These are phyloP conservation scores for Gymnocephalus cernua DNA, from an alignment of 2,113 vertebrate species.

Conservation along the genomic window DNA sequence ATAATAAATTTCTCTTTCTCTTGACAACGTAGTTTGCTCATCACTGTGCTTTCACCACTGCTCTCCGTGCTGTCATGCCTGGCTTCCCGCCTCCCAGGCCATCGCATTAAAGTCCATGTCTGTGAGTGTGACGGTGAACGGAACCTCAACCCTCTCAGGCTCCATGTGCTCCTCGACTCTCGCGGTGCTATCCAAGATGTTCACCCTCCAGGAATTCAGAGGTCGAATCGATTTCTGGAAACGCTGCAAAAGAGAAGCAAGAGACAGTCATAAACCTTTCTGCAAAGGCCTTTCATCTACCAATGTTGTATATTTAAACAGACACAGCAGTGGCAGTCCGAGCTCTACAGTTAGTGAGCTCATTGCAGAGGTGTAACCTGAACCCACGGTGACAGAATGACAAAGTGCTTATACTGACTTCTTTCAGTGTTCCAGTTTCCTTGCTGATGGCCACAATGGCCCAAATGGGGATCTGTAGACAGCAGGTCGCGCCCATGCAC, in stretches of 20 bases:
- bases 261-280: neutral
- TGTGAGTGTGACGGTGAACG: conserved; percentile 84
- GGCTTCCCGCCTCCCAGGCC: conserved; percentile 63
- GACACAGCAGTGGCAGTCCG: neutral
- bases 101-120: conserved; percentile 80
- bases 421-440: conserved; percentile 85
- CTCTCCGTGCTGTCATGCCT: conserved; percentile 51
- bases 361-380: conserved; percentile 19
- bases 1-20: conserved; percentile 34
- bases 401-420: conserved; percentile 79
- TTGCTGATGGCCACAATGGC: conserved; percentile 83
- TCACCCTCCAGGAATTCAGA: conserved; percentile 85
- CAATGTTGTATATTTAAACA: neutral
- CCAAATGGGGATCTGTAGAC: conserved; percentile 88
- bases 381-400: conserved; percentile 20
- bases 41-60: neutral
- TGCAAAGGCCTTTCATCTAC: neutral
- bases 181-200: conserved; percentile 64
- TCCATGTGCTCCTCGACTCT: conserved; percentile 13
- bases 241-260: conserved; percentile 75
- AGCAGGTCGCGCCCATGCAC: conserved; percentile 85
- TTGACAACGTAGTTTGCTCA: conserved; percentile 30
- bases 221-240: conserved; percentile 86
- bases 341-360: neutral
- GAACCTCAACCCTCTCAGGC: conserved; percentile 73